phyloP scores from a whole-genome alignment of 2,113 vertebrate species.

The Tupaia tana region DNA sequence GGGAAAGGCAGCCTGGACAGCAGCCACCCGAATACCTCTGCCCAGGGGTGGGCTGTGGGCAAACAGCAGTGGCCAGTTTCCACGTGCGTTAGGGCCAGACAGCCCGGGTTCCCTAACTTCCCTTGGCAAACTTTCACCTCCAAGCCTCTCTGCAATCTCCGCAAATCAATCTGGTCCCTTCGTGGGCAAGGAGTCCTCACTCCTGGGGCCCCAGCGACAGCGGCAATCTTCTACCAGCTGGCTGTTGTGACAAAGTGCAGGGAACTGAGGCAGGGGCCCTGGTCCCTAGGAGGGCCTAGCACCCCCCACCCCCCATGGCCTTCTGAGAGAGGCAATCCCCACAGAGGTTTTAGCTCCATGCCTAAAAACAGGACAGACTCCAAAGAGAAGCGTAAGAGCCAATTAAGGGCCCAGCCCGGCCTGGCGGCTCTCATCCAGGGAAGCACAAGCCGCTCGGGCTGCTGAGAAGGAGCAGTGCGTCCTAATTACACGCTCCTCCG shows the following conservation, averaged over 20 bases:
- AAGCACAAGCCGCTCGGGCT: neutral
- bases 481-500: conserved; percentile 74
- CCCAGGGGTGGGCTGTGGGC: no score
- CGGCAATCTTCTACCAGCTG: neutral
- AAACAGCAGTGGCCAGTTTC: rapidly evolving
- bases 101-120: neutral
- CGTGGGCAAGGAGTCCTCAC: neutral
- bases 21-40: rapidly evolving
- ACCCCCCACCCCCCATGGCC: neutral
- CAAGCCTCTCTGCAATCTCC: neutral
- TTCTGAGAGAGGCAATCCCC: neutral
- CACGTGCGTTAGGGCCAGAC: neutral
- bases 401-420: neutral
- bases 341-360: no score
- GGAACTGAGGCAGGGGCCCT: neutral
- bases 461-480: conserved; percentile 41
- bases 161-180: neutral
- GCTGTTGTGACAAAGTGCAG: rapidly evolving
- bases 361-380: neutral
- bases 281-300: no score
- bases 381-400: conserved; percentile 28
- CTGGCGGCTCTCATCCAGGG: rapidly evolving
- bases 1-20: neutral
- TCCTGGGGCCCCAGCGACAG: neutral
- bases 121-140: neutral